Evolutionary conservation across 2,888 invertebrate genomes (phyloP).

Genomic region (Aromia moschata): DNA sequence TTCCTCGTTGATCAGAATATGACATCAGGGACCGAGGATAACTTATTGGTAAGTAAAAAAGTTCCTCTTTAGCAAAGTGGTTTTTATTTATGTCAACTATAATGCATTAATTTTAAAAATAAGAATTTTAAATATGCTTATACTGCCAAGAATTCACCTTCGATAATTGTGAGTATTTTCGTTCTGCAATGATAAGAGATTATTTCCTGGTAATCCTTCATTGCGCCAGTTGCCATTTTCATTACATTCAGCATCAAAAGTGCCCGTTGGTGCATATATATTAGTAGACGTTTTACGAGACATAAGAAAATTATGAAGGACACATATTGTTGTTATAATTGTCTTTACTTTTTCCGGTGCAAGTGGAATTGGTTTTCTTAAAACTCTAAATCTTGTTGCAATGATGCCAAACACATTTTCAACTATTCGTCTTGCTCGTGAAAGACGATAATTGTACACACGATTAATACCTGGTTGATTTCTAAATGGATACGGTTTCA

Average conservation of each 20-base stretch:
- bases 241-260: constrained; percentile 16
- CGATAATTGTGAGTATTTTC: not conserved
- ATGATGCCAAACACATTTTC: no score
- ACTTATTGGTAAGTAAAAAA: not conserved
- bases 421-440: no score
- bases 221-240: not conserved
- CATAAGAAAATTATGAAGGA: constrained; percentile 19
- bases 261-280: constrained; percentile 9
- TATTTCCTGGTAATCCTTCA: not conserved
- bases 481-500: no score
- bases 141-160: not conserved
- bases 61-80: not conserved
- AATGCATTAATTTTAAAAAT: not conserved
- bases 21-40: not conserved
- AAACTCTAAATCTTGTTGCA: no score
- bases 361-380: no score
- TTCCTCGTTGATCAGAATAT: not conserved
- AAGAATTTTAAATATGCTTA: not conserved
- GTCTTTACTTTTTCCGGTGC: no score
- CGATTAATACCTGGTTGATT: no score
- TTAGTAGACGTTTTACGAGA: not conserved
- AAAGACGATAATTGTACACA: no score
- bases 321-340: no score
- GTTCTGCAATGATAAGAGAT: not conserved
- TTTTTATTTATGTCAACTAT: not conserved